Evolutionary conservation across 2,888 invertebrate genomes (phyloP).

Genomic region (Lamellibrachia satsuma): DNA sequence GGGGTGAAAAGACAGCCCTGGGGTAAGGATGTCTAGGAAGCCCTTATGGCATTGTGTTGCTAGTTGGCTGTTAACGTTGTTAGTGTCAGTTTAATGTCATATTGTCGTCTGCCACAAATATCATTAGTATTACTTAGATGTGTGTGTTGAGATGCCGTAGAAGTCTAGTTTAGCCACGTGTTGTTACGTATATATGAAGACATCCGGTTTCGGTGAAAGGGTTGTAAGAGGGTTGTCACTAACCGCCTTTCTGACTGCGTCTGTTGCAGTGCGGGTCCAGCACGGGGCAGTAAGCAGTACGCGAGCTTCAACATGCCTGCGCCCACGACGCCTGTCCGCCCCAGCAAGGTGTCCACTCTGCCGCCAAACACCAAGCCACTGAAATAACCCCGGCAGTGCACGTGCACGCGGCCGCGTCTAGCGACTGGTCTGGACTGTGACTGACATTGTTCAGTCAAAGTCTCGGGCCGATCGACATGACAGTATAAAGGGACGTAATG

Average conservation of each 20-base stretch:
- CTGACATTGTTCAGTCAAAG: background rate
- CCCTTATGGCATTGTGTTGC: background rate
- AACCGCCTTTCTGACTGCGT: background rate
- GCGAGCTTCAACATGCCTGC: slow-evolving; percentile 35
- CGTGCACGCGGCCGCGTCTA: background rate
- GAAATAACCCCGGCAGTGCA: slow-evolving; percentile 34
- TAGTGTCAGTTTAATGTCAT: too few species aligned
- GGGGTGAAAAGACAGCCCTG: slow-evolving; percentile 26
- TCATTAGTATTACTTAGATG: too few species aligned
- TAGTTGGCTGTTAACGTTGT: too few species aligned
- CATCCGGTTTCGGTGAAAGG: background rate
- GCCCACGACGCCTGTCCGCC: slow-evolving; percentile 27
- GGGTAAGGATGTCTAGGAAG: slow-evolving; percentile 13
- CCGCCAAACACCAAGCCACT: slow-evolving; percentile 43
- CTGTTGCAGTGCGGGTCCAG: slow-evolving; percentile 26
- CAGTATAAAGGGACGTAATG: background rate
- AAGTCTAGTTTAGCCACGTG: too few species aligned
- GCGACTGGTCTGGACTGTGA: background rate
- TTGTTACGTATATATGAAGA: background rate
- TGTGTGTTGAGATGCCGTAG: too few species aligned
- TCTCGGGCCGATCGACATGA: background rate
- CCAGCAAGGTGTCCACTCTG: slow-evolving; percentile 70
- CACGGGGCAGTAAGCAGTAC: slow-evolving; percentile 39
- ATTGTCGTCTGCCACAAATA: too few species aligned
- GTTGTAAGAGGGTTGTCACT: background rate